phyloP scores from a whole-genome alignment of 1,140 invertebrate species.

The Cryptotermes secundus region DNA sequence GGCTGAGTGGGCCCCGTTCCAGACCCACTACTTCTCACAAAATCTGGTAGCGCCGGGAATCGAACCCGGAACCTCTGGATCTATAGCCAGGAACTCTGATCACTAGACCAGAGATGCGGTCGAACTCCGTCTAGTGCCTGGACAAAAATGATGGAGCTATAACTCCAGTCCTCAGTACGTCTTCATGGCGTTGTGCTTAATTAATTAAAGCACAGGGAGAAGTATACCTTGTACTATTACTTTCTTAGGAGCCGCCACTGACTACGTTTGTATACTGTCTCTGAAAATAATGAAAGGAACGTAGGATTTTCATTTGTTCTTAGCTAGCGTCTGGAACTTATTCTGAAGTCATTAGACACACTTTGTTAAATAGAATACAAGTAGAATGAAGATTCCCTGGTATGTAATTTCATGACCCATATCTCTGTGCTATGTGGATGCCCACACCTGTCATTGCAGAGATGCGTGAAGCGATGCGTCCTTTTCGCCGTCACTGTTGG shows the following conservation, averaged over 20 bases:
- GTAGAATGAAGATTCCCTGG: background rate
- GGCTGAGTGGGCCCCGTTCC: too few species aligned
- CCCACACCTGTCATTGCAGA: background rate
- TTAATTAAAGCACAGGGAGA: too few species aligned
- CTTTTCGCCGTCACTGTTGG: constrained; percentile 1
- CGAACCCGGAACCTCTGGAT: too few species aligned
- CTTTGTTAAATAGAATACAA: constrained; percentile 18
- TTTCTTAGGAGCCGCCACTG: background rate
- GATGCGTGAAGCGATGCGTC: background rate
- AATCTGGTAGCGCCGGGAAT: too few species aligned
- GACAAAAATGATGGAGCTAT: too few species aligned
- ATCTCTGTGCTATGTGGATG: background rate
- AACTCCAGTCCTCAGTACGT: too few species aligned
- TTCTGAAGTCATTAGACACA: background rate
- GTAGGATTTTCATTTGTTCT: background rate
- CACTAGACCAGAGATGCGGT: too few species aligned
- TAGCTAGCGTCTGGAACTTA: background rate
- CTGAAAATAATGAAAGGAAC: background rate
- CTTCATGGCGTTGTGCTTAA: too few species aligned
- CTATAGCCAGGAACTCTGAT: too few species aligned
- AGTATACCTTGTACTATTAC: too few species aligned
- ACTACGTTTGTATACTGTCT: background rate
- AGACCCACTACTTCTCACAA: too few species aligned
- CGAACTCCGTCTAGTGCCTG: too few species aligned
- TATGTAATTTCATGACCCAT: constrained; percentile 1